These are phyloP conservation scores for Percina caprodes DNA, from an alignment of 2,113 vertebrate genomes.

Conservation along the genomic window DNA sequence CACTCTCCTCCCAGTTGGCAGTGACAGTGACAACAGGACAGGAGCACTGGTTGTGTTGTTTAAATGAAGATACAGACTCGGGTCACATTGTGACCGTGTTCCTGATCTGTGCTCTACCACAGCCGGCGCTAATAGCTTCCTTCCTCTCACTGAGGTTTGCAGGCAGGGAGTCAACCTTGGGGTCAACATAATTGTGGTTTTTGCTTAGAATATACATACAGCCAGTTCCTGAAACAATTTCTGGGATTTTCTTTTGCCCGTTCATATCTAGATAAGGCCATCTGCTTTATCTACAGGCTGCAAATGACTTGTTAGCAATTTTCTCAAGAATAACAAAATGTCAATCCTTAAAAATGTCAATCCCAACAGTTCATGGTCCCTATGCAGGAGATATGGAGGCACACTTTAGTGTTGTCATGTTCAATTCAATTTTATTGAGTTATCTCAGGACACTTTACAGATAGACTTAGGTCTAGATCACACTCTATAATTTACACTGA, in stretches of 20 bases:
- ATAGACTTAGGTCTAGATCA: too few relatives aligned
- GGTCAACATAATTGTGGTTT: constrained; percentile 39
- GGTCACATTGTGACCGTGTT: constrained; percentile 21
- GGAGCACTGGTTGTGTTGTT: constrained; percentile 2
- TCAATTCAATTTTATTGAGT: too few relatives aligned
- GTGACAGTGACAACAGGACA: not conserved
- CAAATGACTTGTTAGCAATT: not conserved
- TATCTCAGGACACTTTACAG: too few relatives aligned
- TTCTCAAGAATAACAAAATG: not conserved
- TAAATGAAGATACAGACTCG: not conserved
- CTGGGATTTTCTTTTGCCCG: constrained; percentile 4
- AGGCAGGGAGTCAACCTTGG: constrained; percentile 35
- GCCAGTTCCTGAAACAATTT: constrained; percentile 7
- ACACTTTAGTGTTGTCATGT: not conserved
- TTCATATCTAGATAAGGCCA: not conserved
- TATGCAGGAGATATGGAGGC: too few relatives aligned
- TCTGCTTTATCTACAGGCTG: not conserved
- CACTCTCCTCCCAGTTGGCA: too few relatives aligned
- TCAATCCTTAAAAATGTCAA: not conserved
- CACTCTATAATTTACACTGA: too few relatives aligned
- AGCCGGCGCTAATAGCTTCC: constrained; percentile 42
- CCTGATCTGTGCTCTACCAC: constrained; percentile 27
- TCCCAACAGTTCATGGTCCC: not conserved
- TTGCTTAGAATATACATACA: constrained; percentile 21
- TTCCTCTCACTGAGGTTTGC: constrained; percentile 36